Evolutionary conservation across 1,140 invertebrate genomes (phyloP).

Genomic region (Neotoxoptera formosana): DNA sequence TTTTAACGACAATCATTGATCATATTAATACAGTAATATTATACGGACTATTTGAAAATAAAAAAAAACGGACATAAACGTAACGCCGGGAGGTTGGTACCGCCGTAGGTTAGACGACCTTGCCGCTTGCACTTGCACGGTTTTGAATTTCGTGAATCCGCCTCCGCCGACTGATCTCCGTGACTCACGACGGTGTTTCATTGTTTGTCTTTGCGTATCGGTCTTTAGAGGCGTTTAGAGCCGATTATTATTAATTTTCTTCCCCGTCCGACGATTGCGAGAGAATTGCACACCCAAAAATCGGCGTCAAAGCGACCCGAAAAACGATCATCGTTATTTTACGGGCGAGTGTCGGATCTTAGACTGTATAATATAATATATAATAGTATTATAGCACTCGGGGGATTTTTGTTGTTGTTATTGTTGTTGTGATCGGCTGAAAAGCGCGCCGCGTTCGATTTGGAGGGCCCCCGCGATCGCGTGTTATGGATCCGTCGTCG

Average conservation of each 20-base stretch:
- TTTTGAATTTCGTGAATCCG: background rate
- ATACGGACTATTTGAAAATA: no score
- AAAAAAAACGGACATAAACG: no score
- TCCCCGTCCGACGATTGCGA: background rate
- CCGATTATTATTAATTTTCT: background rate
- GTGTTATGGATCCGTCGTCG: background rate
- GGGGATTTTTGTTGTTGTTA: no score
- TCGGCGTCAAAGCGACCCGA: background rate
- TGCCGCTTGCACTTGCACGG: background rate
- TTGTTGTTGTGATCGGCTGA: no score
- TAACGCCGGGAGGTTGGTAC: background rate
- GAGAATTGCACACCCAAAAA: background rate
- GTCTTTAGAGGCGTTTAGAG: background rate
- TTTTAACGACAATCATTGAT: background rate
- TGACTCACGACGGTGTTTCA: background rate
- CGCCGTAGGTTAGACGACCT: background rate
- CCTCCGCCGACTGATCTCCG: background rate
- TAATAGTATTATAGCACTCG: no score
- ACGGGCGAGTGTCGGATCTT: background rate
- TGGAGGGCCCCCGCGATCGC: background rate
- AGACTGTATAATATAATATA: no score
- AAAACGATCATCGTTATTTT: background rate
- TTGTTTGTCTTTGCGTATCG: background rate
- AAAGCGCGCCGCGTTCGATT: background rate
- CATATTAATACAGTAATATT: no score